These are phyloP conservation scores for Clarias platycephalus DNA, from an alignment of 2,797 vertebrate species.

Conservation along the genomic window DNA sequence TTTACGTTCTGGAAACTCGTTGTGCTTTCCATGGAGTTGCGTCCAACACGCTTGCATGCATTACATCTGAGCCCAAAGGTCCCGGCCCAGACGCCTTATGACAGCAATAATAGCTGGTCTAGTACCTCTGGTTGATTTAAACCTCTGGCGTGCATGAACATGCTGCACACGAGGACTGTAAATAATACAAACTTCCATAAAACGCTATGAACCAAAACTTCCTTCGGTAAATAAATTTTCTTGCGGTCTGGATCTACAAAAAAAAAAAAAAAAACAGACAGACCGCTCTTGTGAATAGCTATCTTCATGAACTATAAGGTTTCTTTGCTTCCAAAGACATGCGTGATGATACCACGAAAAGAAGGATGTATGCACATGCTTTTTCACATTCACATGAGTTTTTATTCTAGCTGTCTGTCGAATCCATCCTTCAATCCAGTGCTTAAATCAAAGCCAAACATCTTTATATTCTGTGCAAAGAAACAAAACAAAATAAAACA, in stretches of 20 bases:
- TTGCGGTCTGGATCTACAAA: slow-evolving; percentile 34
- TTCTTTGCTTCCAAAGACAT: not conserved
- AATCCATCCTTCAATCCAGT: not conserved
- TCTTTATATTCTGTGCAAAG: slow-evolving; percentile 22
- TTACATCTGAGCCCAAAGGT: not conserved
- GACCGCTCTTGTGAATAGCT: not conserved
- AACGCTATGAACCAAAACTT: slow-evolving; percentile 34
- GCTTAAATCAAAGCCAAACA: slow-evolving; percentile 6
- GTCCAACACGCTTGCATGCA: slow-evolving; percentile 1
- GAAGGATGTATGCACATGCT: not conserved
- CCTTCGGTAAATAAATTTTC: slow-evolving; percentile 45
- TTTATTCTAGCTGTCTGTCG: slow-evolving; percentile 1
- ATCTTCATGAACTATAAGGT: not conserved
- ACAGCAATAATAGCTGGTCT: slow-evolving; percentile 40
- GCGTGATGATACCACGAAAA: not conserved
- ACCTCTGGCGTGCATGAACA: slow-evolving; percentile 30
- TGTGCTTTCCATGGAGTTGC: not conserved
- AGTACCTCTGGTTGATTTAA: slow-evolving; percentile 38
- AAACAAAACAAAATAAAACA: not conserved
- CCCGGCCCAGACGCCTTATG: slow-evolving; percentile 22
- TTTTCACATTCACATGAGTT: not conserved
- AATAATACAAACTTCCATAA: slow-evolving; percentile 49
- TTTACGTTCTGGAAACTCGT: not conserved
- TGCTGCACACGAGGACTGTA: slow-evolving; percentile 37
- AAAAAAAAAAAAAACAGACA: too few relatives aligned